Percentiles rank a stretch among this genome's conserved stretches.
phyloP scores from a whole-genome alignment of 2,888 invertebrate genomes.

The Tetragnatha montana region DNA sequence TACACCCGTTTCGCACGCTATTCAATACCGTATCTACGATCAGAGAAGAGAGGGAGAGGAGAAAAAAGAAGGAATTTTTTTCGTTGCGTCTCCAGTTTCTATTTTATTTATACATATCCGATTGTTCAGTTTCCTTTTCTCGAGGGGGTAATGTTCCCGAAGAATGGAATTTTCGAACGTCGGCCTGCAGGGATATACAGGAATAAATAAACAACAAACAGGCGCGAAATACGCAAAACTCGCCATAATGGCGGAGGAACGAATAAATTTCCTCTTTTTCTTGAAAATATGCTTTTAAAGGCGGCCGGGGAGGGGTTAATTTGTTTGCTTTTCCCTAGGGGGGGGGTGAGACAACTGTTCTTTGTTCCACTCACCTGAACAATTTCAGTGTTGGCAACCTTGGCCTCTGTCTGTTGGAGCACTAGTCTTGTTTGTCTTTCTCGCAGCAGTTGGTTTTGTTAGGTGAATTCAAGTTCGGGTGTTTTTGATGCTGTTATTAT shows the following conservation, averaged over 20 bases:
- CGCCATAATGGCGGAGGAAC: neutral
- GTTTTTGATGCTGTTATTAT: too few species aligned
- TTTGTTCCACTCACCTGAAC: too few species aligned
- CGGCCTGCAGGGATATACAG: neutral
- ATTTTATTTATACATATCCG: slow-evolving; percentile 52
- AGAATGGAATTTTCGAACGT: slow-evolving; percentile 35
- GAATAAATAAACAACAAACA: neutral
- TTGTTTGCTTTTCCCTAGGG: neutral
- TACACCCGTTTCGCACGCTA: too few species aligned
- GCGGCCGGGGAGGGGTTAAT: neutral
- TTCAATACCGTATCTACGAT: too few species aligned
- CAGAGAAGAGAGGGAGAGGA: neutral
- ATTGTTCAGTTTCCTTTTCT: slow-evolving; percentile 54
- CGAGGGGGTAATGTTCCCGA: slow-evolving; percentile 37
- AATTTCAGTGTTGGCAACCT: too few species aligned
- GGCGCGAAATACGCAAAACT: slow-evolving; percentile 15
- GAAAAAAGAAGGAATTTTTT: slow-evolving; percentile 23
- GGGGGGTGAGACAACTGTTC: too few species aligned
- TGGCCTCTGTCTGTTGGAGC: too few species aligned
- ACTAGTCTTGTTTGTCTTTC: too few species aligned
- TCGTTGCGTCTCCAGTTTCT: slow-evolving; percentile 16
- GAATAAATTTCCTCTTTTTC: neutral
- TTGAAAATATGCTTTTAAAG: neutral
- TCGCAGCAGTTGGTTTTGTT: too few species aligned
- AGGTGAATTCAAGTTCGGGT: too few species aligned